Conservation (phyloP, 2,113 vertebrate genomes). For the Ageneiosus marmoratus region DNA sequence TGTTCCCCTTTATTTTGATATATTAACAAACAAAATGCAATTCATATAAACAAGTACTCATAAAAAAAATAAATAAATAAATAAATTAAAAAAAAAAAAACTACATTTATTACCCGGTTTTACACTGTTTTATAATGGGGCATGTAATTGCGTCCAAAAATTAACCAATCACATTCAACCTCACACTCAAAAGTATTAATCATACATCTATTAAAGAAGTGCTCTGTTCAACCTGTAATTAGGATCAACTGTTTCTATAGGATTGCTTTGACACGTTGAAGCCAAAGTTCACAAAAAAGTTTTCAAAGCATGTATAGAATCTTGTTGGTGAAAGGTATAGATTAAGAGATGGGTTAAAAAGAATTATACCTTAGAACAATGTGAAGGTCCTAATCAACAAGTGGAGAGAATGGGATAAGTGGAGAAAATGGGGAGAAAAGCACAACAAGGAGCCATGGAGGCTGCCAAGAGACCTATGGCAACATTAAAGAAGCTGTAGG, state of each 20-base stretch:
- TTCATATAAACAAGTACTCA: too few relatives aligned
- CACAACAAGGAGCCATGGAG: too few relatives aligned
- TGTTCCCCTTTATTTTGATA: background rate
- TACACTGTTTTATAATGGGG: background rate
- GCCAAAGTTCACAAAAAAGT: background rate
- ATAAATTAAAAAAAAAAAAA: too few relatives aligned
- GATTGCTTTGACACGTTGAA: background rate
- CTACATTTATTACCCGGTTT: too few relatives aligned
- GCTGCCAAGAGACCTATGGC: too few relatives aligned
- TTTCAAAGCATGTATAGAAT: background rate
- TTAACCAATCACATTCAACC: background rate
- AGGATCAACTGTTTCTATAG: background rate
- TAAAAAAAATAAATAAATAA: too few relatives aligned
- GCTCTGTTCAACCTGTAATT: too few relatives aligned
- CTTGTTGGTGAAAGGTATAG: background rate
- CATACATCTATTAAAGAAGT: too few relatives aligned
- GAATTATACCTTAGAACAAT: background rate
- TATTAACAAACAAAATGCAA: too few relatives aligned
- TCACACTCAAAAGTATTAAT: too few relatives aligned
- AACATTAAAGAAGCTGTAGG: too few relatives aligned
- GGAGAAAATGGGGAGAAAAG: background rate
- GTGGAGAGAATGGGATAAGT: background rate
- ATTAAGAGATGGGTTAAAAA: background rate
- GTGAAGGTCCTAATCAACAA: background rate
- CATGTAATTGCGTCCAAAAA: background rate